Evolutionary conservation across 2,888 invertebrate species (phyloP), one percentile per base, ranked within the genome.

Genomic region (Laspeyria flexula): DNA sequence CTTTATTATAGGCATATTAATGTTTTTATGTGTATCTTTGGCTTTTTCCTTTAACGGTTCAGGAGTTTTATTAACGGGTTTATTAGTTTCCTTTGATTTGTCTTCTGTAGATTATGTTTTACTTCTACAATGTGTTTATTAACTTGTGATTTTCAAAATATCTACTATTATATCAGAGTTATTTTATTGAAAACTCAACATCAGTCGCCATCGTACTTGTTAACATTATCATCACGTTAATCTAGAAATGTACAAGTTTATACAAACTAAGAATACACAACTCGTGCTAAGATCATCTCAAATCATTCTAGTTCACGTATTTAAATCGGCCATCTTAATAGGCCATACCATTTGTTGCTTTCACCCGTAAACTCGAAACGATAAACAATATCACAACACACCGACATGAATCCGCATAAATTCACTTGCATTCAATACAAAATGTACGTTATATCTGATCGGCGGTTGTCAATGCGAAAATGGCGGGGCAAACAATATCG

Each of bases 391-490:
- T 70, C 75, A 64, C 61, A 67, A 62, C 56, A 55, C 59, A 43
- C 56, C 55, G 64, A 66, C 73, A 71, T 77, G 73, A 77, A 74
- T 68, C 61, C 65, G 74, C 75, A 77, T 74, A 77, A 78, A 75
- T 73, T 65, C 73, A 57, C 60, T 59, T 64, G 64, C 55, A 67
- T 61, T 63, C 68, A 65, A 69, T 71, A 67, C 73, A 55, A 68
- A 68, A 65, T 67, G 60, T 65, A 68, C 60, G 48, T 63, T 62
- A 59, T 65, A 68, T 71, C 70, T 59, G 70, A 70, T 75, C 61
- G 58, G 73, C 52, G 62, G 75, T 77, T 83, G 85, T 83, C 84
- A 83, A 78, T 79, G 73, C 62, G 66, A 75, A 75, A 78, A 77
- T 76, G 73, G 69, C 72, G 62, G 70, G 58, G 54, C 71, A 73